Base-by-base conservation (phyloP, 2,888 invertebrate genomes). In the Hypolimnas misippus region DNA sequence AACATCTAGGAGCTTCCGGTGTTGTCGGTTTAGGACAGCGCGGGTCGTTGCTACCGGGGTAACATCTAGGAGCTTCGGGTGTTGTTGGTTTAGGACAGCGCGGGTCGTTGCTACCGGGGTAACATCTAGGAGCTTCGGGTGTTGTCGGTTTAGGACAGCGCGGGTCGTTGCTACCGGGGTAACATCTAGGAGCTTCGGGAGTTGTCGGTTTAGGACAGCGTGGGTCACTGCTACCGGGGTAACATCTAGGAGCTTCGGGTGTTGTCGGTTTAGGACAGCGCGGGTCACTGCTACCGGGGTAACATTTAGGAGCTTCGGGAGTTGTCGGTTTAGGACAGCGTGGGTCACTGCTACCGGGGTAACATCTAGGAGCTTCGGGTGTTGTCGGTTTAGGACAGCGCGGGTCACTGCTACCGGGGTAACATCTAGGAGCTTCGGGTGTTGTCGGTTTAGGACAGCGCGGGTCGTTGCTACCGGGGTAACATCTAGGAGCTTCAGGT, bases 341-440 rank as follows among this genome's bases (percentile, higher is more conserved):
- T 62, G 82, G 78, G 65, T 84, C 84, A 0, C 68, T 72, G 3
- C 74, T 77, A 53, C 84, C 83, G n/a, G 85, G 84, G 0, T 57
- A 63, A 1, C 80, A 78, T 56, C 82, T 82, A 3, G 72, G 74
- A n/a, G 72, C 70, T 4, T 71, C 70, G 1, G 76, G 73, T 8
- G 71, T 66, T 4, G 76, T 76, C 0, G 73, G 70, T 58, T 66
- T 63, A 17, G 74, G 76, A 46, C 78, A 78, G 25, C 74, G 68
- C 0, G 77, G 73, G 60, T 74, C 76, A 5, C 61, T 70, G 10
- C 72, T 72, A 14, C 74, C 74, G 10, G 83, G 72, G 57, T 63
- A 75, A 21, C 72, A 73, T 4, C 42, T 59, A 16, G 57, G 77
- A 17, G 56, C 75, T 70, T 64, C 70, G 63, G 65, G 78, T 6